Base-by-base conservation (phyloP, 1,140 invertebrate genomes). In the Cydia pomonella region DNA sequence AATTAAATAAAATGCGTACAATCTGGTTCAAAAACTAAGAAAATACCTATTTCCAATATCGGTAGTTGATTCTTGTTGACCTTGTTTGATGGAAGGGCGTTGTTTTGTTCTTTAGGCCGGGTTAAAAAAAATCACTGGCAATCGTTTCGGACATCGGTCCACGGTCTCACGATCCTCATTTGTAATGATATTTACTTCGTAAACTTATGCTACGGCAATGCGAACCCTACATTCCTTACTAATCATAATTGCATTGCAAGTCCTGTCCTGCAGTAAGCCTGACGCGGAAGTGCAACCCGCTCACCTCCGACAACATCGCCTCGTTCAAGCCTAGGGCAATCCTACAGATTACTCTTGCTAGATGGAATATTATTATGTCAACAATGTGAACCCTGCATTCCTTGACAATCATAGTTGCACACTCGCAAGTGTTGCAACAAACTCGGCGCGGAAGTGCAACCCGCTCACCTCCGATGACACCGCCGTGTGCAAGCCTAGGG, bases 221-320 rank as follows among this genome's bases (percentile, higher is more conserved):
- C 7, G 47, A 50, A 4, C 6, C n/a, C n/a, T 5, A n/a, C 6
- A 18, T 50, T n/a, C 47, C 47, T 50, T 18, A 50, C 16, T n/a
- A 47, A 16, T 16, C 13, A 18, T 50, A 50, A n/a, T 18, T 50
- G 53, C 53, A 59, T 23, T 21, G 47, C 18, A 6, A 59, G 53
- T 59, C n/a, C n/a, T n/a, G n/a, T n/a, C n/a, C n/a, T 59, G 21
- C 53, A 3, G 3, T 21, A 23, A 59, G 21, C 10, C 47, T 7
- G 13, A 21, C 10, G 53, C 53, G 53, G 53, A 59, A 59, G 53
- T 59, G 21, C 53, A 3, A 59, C 53, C 53, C 7, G 53, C 53
- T 59, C 53, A 59, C 53, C 53, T 59, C 18, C 21, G 53, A 50
- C 18, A n/a, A 50, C 47, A 50, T 18, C 47, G 47, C n/a, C 47